Evolutionary conservation across 1,140 invertebrate genomes (phyloP), one percentile per base, ranked within the genome.

Genomic region (Diabrotica virgifera): DNA sequence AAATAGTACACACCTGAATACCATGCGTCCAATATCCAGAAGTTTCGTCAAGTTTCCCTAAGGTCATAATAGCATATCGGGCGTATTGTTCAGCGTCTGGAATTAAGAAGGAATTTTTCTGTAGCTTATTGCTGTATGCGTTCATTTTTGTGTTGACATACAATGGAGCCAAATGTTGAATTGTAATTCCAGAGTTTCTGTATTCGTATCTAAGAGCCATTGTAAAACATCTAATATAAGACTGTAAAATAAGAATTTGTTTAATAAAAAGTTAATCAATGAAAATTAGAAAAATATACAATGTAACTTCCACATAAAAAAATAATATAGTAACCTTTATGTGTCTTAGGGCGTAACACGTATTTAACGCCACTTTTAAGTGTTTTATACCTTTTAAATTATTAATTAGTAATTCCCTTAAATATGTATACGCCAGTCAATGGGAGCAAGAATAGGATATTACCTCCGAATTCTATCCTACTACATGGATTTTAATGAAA

Each of bases 111-210:
- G 84, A 89, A 0, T 87, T 88, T 36, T 85, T 82, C 79, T 89
- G 87, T 4, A 95, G 82, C 52, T 86, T 82, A 40, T 89, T 82
- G 56, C 90, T 93, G 80, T 90, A 96, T 14, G 86, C 83, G 73
- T 94, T 95, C 88, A 96, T 94, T 79, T 94, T 94, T 0, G 95
- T 96, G 14, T 89, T 88, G 7, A 96, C 87, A 77, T 94, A 96
- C 64, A 94, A 85, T 0, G 95, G 95, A 7, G 89, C 86, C 9
- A 97, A 79, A 77, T 93, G 91, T 76, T 97, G 95, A 12, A 97
- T 84, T 2, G 88, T 87, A 38, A 96, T 85, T 7, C 92, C 91
- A 53, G 85, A 81, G 52, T 83, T 77, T 5, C 84, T 80, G 76
- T 95, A 93, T 79, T 97, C 95, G 59, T 88, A 87, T 54, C 90